Percentiles rank a stretch among this genome's conserved stretches.
Conservation (phyloP, 1,140 invertebrate species). For the Adoxophyes honmai region DNA sequence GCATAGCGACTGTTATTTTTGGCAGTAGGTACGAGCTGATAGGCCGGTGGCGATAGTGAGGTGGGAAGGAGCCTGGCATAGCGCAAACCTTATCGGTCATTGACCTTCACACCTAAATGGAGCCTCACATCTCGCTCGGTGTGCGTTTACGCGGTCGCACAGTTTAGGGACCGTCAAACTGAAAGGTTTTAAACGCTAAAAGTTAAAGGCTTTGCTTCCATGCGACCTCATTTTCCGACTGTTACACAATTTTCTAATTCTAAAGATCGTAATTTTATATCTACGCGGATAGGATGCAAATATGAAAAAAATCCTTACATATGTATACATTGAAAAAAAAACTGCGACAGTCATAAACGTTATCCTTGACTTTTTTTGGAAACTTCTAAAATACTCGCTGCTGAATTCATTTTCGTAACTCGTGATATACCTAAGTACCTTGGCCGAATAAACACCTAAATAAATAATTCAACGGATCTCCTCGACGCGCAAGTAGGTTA, state of each 20-base stretch:
- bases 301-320: too few relatives aligned
- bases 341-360: too few relatives aligned
- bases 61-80: slow-evolving; percentile 46
- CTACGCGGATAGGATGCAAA: too few relatives aligned
- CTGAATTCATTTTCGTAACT: neutral
- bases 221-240: too few relatives aligned
- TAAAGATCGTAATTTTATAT: too few relatives aligned
- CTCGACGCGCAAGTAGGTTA: slow-evolving; percentile 10
- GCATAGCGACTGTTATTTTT: slow-evolving; percentile 18
- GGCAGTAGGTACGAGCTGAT: slow-evolving; percentile 30
- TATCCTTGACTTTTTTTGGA: slow-evolving; percentile 4
- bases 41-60: slow-evolving; percentile 38
- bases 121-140: slow-evolving; percentile 63
- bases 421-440: neutral
- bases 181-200: neutral
- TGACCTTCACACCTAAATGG: slow-evolving; percentile 71
- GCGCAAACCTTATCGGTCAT: slow-evolving; percentile 69
- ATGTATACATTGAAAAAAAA: too few relatives aligned
- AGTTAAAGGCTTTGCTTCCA: neutral
- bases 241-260: too few relatives aligned
- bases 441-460: slow-evolving; percentile 9
- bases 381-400: neutral
- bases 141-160: slow-evolving; percentile 41
- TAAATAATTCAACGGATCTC: slow-evolving; percentile 14
- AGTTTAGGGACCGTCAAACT: slow-evolving; percentile 37